Evolutionary conservation across 2,888 invertebrate species (phyloP).

Genomic region (Pyrocoelia pectoralis): DNA sequence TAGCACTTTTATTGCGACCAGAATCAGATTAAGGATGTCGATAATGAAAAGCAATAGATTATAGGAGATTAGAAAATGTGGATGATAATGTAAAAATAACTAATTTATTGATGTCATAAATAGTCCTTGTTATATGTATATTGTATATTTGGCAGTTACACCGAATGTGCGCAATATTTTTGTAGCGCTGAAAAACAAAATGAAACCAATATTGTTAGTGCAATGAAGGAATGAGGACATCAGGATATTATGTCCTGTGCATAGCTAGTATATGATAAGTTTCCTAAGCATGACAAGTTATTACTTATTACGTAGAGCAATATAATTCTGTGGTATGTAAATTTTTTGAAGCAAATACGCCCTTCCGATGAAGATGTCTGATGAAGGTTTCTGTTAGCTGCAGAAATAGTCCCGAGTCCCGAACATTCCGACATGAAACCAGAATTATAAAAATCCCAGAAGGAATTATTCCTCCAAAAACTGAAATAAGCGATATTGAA

Average conservation of each 20-base stretch:
- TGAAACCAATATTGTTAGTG: constrained; percentile 19
- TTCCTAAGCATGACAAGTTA: constrained; percentile 20
- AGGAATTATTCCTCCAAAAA: too few species aligned
- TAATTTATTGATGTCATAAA: not conserved
- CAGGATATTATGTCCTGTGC: constrained; percentile 16
- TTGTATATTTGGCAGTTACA: constrained; percentile 7
- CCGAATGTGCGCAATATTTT: not conserved
- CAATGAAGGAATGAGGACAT: constrained; percentile 18
- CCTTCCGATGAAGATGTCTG: too few species aligned
- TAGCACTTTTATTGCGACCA: too few species aligned
- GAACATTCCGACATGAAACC: too few species aligned
- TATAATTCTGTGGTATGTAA: constrained; percentile 20
- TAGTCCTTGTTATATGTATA: not conserved
- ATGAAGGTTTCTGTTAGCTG: too few species aligned
- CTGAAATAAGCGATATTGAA: too few species aligned
- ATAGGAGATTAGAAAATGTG: not conserved
- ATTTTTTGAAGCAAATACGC: constrained; percentile 22
- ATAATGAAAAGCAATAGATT: not conserved
- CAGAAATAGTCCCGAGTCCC: too few species aligned
- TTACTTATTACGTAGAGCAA: constrained; percentile 9
- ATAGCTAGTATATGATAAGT: constrained; percentile 19
- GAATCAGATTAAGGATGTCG: not conserved
- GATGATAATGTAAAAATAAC: not conserved
- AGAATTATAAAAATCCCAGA: too few species aligned
- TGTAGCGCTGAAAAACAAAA: not conserved